These are phyloP conservation scores for Pammene aurita DNA, from an alignment of 2,888 invertebrate species.

Conservation along the genomic window DNA sequence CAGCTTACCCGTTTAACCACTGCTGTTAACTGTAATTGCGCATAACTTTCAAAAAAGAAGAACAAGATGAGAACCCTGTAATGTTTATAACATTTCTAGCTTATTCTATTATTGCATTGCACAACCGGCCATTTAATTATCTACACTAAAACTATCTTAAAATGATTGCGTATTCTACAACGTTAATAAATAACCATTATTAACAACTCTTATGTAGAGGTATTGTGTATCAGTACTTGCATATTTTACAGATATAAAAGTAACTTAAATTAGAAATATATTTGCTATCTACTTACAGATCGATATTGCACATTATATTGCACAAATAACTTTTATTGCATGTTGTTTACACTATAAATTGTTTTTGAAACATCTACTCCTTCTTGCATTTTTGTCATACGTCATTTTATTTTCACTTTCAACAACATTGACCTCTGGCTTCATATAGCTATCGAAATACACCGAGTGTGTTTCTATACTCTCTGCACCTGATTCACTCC, in stretches of 20 bases:
- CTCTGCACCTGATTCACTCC: conserved; percentile 94
- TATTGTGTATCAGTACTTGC: conserved; percentile 41
- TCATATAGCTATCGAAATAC: conserved; percentile 89
- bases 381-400: conserved; percentile 54
- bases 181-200: conserved; percentile 33
- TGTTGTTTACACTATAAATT: conserved; percentile 50
- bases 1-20: too few relatives aligned
- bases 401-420: conserved; percentile 55
- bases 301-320: conserved; percentile 66
- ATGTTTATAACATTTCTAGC: conserved; percentile 39
- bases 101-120: conserved; percentile 78
- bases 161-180: conserved; percentile 39
- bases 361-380: conserved; percentile 53
- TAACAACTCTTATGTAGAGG: conserved; percentile 39
- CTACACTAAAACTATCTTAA: conserved; percentile 41
- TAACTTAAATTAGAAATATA: conserved; percentile 18
- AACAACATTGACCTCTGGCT: conserved; percentile 60
- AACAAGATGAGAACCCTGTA: conserved; percentile 23
- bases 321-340: conserved; percentile 61
- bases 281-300: conserved; percentile 22
- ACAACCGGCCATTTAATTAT: conserved; percentile 71
- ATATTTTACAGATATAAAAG: conserved; percentile 38
- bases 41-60: background rate
- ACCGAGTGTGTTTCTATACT: conserved; percentile 94
- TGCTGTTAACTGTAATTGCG: too few relatives aligned